phyloP scores from a whole-genome alignment of 1,140 invertebrate species.

The Goniozus legneri region DNA sequence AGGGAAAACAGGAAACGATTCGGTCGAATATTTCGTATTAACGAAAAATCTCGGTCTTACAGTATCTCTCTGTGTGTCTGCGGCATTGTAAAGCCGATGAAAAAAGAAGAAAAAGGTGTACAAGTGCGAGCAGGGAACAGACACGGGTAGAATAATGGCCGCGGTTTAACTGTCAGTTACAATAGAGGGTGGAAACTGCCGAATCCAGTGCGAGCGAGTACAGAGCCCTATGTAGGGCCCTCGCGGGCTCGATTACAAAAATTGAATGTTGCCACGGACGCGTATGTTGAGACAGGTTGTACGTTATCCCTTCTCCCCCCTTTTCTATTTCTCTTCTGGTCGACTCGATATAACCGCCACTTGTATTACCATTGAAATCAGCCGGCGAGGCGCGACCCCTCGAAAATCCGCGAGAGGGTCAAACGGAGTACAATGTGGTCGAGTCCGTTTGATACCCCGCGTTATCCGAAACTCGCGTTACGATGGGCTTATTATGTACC shows the following conservation, averaged over 20 bases:
- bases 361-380: neutral
- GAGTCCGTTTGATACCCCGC: too few relatives aligned
- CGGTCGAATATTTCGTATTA: too few relatives aligned
- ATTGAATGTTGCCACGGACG: slow-evolving; percentile 33
- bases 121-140: slow-evolving; percentile 4
- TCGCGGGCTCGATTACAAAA: slow-evolving; percentile 34
- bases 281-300: slow-evolving; percentile 14
- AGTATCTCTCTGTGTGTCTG: too few relatives aligned
- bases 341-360: neutral
- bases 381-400: neutral
- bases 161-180: slow-evolving; percentile 32
- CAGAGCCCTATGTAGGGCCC: too few relatives aligned
- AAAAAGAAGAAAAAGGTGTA: neutral
- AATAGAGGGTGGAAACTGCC: slow-evolving; percentile 31
- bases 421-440: too few relatives aligned
- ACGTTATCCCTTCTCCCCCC: slow-evolving; percentile 10
- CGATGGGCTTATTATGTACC: too few relatives aligned
- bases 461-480: too few relatives aligned
- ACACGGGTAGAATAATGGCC: slow-evolving; percentile 24
- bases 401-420: too few relatives aligned
- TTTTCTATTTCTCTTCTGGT: too few relatives aligned
- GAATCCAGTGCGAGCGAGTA: slow-evolving; percentile 24
- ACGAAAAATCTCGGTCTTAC: too few relatives aligned
- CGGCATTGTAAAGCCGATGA: too few relatives aligned
- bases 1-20: too few relatives aligned